phyloP scores from a whole-genome alignment of 2,113 vertebrate species.

The Strigops habroptila region DNA sequence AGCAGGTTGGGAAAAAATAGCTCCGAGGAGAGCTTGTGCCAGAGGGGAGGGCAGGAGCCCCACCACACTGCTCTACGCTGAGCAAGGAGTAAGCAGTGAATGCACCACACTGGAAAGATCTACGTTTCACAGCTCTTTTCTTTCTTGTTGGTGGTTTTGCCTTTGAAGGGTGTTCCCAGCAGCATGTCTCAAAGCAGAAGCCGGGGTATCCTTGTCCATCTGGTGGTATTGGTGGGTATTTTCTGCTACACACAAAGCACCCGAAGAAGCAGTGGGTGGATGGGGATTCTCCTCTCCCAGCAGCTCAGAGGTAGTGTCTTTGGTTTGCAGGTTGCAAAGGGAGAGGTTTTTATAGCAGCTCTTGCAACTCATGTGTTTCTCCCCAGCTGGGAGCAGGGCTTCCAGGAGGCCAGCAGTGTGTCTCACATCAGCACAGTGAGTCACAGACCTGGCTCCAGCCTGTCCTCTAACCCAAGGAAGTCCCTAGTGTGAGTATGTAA shows the following conservation, averaged over 20 bases:
- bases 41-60: neutral
- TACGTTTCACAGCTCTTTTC: neutral
- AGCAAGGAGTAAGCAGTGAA: neutral
- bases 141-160: neutral
- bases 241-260: neutral
- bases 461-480: neutral
- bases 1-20: conserved; percentile 34
- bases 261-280: neutral
- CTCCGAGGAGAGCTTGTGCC: conserved; percentile 12
- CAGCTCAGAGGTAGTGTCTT: neutral
- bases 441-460: neutral
- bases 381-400: neutral
- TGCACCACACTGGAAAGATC: neutral
- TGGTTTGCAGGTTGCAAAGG: neutral
- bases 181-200: neutral
- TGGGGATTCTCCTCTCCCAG: neutral
- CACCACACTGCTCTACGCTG: neutral
- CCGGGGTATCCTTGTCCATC: conserved; percentile 16
- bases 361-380: neutral
- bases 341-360: neutral
- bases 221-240: neutral
- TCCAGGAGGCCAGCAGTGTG: neutral
- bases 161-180: neutral
- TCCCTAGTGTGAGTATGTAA: neutral
- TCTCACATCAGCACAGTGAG: neutral